These are phyloP conservation scores for Ciconia stormi DNA, from an alignment of 2,113 vertebrate genomes.

Conservation along the genomic window DNA sequence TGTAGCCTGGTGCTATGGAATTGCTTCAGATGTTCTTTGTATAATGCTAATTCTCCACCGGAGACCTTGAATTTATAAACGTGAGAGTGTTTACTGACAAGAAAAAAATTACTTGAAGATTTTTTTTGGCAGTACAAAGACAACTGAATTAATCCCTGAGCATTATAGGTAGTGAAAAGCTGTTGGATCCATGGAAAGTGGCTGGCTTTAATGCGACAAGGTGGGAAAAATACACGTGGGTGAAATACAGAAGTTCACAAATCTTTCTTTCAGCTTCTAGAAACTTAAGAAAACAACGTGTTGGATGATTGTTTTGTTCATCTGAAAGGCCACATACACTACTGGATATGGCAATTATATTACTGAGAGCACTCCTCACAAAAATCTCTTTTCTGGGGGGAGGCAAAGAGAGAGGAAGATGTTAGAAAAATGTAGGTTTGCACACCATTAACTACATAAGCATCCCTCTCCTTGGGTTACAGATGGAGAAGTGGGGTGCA, in stretches of 20 bases:
- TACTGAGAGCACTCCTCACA: neutral
- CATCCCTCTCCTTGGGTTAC: neutral
- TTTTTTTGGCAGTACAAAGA: neutral
- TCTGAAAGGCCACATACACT: neutral
- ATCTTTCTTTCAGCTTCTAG: neutral
- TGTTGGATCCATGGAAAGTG: neutral
- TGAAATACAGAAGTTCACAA: neutral
- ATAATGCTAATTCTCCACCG: neutral
- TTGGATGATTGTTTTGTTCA: neutral
- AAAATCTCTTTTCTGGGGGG: fast-evolving
- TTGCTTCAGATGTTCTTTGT: neutral
- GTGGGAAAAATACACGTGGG: neutral
- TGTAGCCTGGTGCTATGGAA: neutral
- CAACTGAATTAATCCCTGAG: neutral
- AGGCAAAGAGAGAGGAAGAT: neutral
- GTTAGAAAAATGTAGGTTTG: neutral
- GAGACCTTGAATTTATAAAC: neutral
- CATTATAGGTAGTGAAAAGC: neutral
- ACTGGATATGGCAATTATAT: neutral
- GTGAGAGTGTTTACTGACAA: neutral
- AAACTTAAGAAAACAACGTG: neutral
- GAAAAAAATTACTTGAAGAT: neutral
- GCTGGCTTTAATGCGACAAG: neutral
- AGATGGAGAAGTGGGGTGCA: neutral
- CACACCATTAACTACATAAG: neutral